Conservation (phyloP, 92 coral and sea anemone species). For the Epizoanthus fatuus region DNA sequence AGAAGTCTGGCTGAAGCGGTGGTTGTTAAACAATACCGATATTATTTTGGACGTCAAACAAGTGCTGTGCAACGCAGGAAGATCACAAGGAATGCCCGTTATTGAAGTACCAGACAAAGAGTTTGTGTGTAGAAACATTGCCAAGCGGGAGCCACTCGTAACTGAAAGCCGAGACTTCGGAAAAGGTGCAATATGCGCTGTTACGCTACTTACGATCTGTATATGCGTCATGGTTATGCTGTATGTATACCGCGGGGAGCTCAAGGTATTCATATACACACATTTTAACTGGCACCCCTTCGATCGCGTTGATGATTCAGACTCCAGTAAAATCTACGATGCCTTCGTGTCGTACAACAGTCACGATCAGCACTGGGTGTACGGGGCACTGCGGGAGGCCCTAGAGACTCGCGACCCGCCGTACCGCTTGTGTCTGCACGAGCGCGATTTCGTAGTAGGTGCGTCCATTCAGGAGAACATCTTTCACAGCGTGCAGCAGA, state of each 20-base stretch:
- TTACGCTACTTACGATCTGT: neutral
- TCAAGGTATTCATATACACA: constrained; percentile 77
- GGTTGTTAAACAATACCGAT: constrained; percentile 56
- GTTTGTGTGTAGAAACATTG: constrained; percentile 63
- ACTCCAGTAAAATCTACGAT: constrained; percentile 81
- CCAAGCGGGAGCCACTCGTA: no score
- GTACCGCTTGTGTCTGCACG: constrained; percentile 81
- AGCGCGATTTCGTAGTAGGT: constrained; percentile 86
- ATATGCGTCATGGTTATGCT: constrained; percentile 20
- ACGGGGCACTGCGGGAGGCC: constrained; percentile 53
- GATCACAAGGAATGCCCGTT: constrained; percentile 63
- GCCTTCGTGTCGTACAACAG: constrained; percentile 89
- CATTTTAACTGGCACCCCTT: constrained; percentile 91
- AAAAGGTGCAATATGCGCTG: neutral
- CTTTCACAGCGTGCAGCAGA: constrained; percentile 75
- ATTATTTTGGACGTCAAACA: constrained; percentile 49
- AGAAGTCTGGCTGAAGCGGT: constrained; percentile 75
- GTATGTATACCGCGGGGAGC: constrained; percentile 69
- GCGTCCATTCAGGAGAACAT: constrained; percentile 80
- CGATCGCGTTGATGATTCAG: constrained; percentile 81
- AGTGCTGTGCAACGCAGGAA: constrained; percentile 70
- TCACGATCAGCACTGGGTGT: constrained; percentile 76
- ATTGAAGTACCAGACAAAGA: constrained; percentile 46
- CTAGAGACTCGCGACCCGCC: constrained; percentile 79
- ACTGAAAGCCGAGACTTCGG: no score